Evolutionary conservation across 2,888 invertebrate species (phyloP), one percentile per base, ranked within the genome.

Genomic region (Latheticus oryzae): DNA sequence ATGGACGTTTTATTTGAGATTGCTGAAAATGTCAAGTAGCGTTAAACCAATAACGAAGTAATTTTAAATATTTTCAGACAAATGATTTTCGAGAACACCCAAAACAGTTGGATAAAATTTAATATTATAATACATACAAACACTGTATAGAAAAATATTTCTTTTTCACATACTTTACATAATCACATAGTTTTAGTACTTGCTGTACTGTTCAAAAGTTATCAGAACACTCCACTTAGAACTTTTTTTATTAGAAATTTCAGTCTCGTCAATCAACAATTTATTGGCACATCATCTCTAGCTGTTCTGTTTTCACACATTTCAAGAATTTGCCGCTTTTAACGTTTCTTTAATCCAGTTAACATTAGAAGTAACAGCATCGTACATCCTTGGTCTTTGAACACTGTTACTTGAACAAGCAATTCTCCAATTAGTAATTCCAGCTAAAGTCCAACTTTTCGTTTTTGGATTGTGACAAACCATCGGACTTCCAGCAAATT

Each of bases 401-500:
- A 87, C 81, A 3, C 91, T 91, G 30, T 86, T 85, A 66, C 89
- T 89, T 0, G 89, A 86, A 69, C 93, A 93, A 1, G 91, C 92
- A 68, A 93, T 93, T 59, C 93, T 83, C 93, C 93, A 93, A 48
- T 90, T 91, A 42, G 90, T 87, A 1, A 94, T 87, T 0, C 94
- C 94, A 16, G 87, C 82, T 24, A 94, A 76, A 0, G 88, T 88
- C 94, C 94, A 94, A 70, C 84, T 86, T 61, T 85, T 86, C 15
- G 84, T 85, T 62, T 87, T 85, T 0, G 86, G 83, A 62, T 88
- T 84, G 12, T 90, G 84, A 71, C 94, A 94, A 73, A 92, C 85
- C 82, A 94, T 88, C 2, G 93, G 90, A 77, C 91, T 91, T 8
- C 94, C 94, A 3, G 93, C 91, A 68, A 90, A 88, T 79, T 93